These are phyloP conservation scores for Corythaixoides concolor DNA, from an alignment of 2,113 vertebrate genomes.

Conservation along the genomic window DNA sequence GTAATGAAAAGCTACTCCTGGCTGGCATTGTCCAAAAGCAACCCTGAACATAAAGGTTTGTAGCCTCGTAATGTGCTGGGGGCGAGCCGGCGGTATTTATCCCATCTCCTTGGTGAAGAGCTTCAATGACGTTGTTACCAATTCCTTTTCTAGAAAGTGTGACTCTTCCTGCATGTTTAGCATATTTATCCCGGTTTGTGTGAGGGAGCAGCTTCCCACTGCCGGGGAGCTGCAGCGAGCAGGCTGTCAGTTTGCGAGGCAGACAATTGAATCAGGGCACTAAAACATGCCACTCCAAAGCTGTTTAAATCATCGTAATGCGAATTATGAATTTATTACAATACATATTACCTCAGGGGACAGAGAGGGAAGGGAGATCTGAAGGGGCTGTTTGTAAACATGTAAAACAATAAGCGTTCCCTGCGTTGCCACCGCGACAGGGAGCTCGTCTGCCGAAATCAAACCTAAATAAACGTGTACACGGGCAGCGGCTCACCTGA, in stretches of 20 bases:
- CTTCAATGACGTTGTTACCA: background rate
- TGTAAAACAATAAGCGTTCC: constrained; percentile 52
- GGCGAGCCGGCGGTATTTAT: background rate
- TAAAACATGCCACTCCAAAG: constrained; percentile 72
- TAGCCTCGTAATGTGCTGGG: background rate
- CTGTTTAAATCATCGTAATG: constrained; percentile 70
- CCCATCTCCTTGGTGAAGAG: background rate
- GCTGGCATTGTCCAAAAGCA: background rate
- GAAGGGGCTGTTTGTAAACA: constrained; percentile 75
- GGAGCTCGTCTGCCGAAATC: background rate
- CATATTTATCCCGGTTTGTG: background rate
- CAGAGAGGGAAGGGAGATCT: constrained; percentile 58
- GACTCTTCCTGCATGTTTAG: background rate
- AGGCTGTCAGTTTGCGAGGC: constrained; percentile 58
- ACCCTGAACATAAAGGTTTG: background rate
- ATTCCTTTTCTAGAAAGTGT: background rate
- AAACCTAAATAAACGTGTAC: background rate
- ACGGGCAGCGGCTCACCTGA: background rate
- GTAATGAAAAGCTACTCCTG: background rate
- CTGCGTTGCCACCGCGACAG: background rate
- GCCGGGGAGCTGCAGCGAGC: constrained; percentile 24
- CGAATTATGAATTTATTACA: constrained; percentile 72
- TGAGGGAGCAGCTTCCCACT: constrained; percentile 24
- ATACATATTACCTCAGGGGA: constrained; percentile 62
- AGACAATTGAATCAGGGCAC: constrained; percentile 70